Evolutionary conservation across 1,140 invertebrate species (phyloP), one percentile per base, ranked within the genome.

Genomic region (Thaumetopoea pityocampa): DNA sequence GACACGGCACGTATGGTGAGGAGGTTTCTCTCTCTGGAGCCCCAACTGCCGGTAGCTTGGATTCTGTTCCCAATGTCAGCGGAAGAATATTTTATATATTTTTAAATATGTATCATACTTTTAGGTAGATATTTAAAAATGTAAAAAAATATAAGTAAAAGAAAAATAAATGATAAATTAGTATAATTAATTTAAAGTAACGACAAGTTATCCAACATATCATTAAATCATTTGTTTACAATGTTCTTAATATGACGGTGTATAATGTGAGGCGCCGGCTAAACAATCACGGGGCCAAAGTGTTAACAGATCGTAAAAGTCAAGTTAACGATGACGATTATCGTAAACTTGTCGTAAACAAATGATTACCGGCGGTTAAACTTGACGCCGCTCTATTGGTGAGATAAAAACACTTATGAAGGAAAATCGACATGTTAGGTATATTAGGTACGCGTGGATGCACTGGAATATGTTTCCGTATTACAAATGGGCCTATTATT

Each of bases 271-370:
- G 11, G n/a, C 27, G 27, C 18, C 26, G 5, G 23, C 30, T 33
- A 50, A 55, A 65, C 70, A 82, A 82, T 76, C 70, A 57, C 62
- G 32, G 43, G 56, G 44, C 36, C 49, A 67, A 71, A 63, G 74
- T 73, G 79, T 69, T 52, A 77, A 70, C 46, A 49, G 71, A 66
- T 77, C 76, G 79, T 83, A 78, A 80, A 83, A 40, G 74, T 77
- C 71, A 66, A 72, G 43, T 68, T 72, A 69, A 77, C 65, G 69
- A 71, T 66, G 51, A 66, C 51, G 60, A 67, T 67, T 51, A 54
- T 79, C 74, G 67, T 82, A 76, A 82, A 78, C 46, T 55, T 66
- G 66, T 67, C 77, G 74, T 80, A 73, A 80, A 81, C 76, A 79
- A 81, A 83, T 72, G 76, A 79, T 77, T 78, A 79, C 56, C 38